These are phyloP conservation scores for Astropecten irregularis DNA, from an alignment of 53 echinoderm and acorn worm genomes.

Conservation along the genomic window DNA sequence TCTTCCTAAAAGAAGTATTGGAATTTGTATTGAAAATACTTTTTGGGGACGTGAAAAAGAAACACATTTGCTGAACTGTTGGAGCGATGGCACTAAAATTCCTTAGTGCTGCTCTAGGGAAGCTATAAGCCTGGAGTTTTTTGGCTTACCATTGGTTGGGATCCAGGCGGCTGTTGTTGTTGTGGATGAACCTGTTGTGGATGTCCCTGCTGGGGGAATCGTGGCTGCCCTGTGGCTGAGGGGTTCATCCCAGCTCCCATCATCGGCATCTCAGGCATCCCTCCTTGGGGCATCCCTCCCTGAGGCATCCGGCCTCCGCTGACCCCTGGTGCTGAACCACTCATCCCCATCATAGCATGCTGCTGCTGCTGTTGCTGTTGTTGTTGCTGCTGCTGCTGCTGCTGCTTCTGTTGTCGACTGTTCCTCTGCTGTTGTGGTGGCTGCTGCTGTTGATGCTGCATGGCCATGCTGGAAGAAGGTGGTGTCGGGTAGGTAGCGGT, in stretches of 20 bases:
- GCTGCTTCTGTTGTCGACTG: conserved; percentile 30
- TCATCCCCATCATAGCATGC: conserved; percentile 67
- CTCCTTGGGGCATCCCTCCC: conserved; percentile 8
- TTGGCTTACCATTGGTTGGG: conserved; percentile 66
- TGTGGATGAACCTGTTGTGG: not conserved
- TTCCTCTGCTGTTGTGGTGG: conserved; percentile 62
- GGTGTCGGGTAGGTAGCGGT: conserved; percentile 49
- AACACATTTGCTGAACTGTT: too few species aligned
- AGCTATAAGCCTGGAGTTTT: too few species aligned
- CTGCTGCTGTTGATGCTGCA: conserved; percentile 50
- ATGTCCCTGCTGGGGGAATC: conserved; percentile 44
- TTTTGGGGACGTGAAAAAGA: too few species aligned
- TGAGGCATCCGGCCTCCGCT: too few species aligned
- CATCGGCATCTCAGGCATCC: conserved; percentile 43
- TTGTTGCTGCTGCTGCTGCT: conserved; percentile 41
- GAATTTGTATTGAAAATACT: too few species aligned
- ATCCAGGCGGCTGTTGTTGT: conserved; percentile 21
- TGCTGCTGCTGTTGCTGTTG: conserved; percentile 59
- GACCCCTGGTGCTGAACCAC: conserved; percentile 33
- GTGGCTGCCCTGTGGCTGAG: conserved; percentile 39
- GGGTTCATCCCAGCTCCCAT: conserved; percentile 25
- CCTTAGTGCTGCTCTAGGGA: too few species aligned
- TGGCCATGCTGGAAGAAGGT: conserved; percentile 52
- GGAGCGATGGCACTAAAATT: too few species aligned
- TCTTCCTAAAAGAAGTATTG: too few species aligned